Evolutionary conservation across 2,888 invertebrate genomes (phyloP).

Genomic region (Lissonota sp.): DNA sequence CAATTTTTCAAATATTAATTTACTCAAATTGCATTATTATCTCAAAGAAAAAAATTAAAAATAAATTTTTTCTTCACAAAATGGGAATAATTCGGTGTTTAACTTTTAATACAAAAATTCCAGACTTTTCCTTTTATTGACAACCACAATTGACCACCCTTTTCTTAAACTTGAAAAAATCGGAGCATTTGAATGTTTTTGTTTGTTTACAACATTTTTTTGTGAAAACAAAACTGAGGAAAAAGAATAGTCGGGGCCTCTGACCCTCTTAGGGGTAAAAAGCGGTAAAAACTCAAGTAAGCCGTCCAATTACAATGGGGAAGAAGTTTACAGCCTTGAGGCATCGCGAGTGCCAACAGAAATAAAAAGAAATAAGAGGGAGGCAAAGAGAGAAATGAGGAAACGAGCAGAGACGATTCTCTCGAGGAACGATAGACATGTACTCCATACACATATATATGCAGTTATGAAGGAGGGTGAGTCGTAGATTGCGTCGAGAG

Average conservation of each 20-base stretch:
- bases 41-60: too few species aligned
- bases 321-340: slow-evolving; percentile 67
- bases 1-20: too few species aligned
- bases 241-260: slow-evolving; percentile 57
- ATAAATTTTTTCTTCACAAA: too few species aligned
- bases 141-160: too few species aligned
- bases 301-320: slow-evolving; percentile 70
- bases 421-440: slow-evolving; percentile 25
- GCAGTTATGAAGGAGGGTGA: not conserved
- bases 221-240: not conserved
- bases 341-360: slow-evolving; percentile 46
- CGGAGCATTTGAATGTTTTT: too few species aligned
- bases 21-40: too few species aligned
- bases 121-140: too few species aligned
- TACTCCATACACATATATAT: slow-evolving; percentile 6
- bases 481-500: slow-evolving; percentile 34
- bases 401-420: slow-evolving; percentile 29
- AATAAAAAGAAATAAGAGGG: slow-evolving; percentile 15
- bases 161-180: too few species aligned
- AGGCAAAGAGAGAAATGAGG: slow-evolving; percentile 31
- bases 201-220: too few species aligned
- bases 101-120: too few species aligned
- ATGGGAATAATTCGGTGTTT: too few species aligned
- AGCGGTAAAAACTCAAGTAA: slow-evolving; percentile 63
- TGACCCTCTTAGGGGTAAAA: slow-evolving; percentile 66